A percentile compares a stretch with the other conserved stretches of the same genome.
phyloP scores from a whole-genome alignment of 2,113 vertebrate genomes.

The Corythornis vintsioides region DNA sequence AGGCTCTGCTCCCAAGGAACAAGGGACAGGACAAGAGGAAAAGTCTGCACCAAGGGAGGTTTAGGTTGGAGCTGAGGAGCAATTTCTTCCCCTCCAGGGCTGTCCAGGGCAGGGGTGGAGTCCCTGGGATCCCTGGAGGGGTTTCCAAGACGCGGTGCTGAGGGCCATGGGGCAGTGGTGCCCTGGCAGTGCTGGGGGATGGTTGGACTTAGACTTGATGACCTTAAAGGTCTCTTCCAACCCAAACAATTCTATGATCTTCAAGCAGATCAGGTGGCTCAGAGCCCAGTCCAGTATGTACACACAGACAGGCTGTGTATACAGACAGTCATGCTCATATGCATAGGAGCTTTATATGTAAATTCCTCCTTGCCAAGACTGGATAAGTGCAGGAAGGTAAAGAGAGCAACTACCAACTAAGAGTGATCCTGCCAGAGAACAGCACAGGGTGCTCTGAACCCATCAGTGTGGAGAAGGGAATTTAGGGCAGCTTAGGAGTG shows the following conservation, averaged over 20 bases:
- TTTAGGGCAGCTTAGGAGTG: not conserved
- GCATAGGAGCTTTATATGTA: not conserved
- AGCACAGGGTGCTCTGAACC: not conserved
- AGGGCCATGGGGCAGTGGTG: not conserved
- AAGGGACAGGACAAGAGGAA: too few species aligned
- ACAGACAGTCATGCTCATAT: fast-evolving
- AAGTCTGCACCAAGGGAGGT: too few species aligned
- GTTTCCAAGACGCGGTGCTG: not conserved
- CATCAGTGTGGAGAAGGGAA: not conserved
- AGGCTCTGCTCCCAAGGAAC: too few species aligned
- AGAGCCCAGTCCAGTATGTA: not conserved
- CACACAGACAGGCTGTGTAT: fast-evolving
- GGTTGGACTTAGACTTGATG: not conserved
- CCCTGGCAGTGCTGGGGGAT: not conserved
- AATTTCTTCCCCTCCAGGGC: too few species aligned
- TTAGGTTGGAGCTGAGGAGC: too few species aligned
- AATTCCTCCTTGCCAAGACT: not conserved
- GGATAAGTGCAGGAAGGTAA: not conserved
- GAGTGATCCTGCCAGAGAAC: fast-evolving
- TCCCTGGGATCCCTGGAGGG: too few species aligned
- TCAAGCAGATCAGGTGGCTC: not conserved
- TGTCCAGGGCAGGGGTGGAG: too few species aligned
- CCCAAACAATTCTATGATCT: not conserved
- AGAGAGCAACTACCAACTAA: not conserved
- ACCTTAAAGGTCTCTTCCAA: not conserved